phyloP scores from a whole-genome alignment of 2,113 vertebrate genomes.

The Rallus limicola region DNA sequence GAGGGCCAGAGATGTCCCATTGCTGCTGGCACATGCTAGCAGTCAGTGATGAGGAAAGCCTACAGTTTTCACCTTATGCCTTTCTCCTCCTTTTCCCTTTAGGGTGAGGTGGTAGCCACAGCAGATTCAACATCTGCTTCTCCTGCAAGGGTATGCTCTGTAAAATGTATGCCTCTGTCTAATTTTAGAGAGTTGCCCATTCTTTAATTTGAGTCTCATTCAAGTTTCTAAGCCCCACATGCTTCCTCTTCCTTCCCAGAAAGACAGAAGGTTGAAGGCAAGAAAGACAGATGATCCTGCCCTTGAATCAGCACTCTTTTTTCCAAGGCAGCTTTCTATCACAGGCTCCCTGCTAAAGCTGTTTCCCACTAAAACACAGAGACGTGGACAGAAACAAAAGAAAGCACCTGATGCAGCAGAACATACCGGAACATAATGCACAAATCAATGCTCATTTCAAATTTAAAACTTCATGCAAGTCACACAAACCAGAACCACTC shows the following conservation, averaged over 20 bases:
- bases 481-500: slow-evolving; percentile 13
- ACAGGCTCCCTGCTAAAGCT: not conserved
- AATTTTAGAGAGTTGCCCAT: not conserved
- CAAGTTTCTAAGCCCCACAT: not conserved
- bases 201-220: not conserved
- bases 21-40: not conserved
- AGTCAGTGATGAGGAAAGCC: not conserved
- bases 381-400: slow-evolving; percentile 31
- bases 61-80: not conserved
- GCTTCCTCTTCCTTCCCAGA: not conserved
- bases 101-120: not conserved
- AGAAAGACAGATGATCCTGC: not conserved
- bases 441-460: slow-evolving; percentile 37
- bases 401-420: not conserved
- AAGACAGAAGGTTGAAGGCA: not conserved
- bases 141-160: not conserved
- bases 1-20: not conserved
- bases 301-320: not conserved
- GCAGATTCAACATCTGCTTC: not conserved
- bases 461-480: slow-evolving; percentile 29
- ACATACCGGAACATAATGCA: slow-evolving; percentile 10
- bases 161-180: not conserved
- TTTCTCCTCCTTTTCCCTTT: not conserved
- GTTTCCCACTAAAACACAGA: slow-evolving; percentile 2
- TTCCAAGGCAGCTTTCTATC: slow-evolving; percentile 23